Base-by-base conservation (phyloP, 2,113 vertebrate genomes). In the Speoplatyrhinus poulsoni region DNA sequence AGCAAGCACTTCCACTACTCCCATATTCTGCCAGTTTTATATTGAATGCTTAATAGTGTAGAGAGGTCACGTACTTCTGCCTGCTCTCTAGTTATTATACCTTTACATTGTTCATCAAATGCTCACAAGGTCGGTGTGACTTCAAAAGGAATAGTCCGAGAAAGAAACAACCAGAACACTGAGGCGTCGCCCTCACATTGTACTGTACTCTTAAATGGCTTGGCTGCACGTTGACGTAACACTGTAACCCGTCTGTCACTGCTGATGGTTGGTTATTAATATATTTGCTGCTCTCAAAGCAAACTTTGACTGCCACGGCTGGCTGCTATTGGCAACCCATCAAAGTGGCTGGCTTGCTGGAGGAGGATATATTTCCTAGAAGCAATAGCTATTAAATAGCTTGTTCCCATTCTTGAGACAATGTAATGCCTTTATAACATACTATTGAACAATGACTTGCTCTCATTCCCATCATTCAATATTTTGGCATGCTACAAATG, bases 371-470 rank as follows among this genome's bases (percentile, higher is more conserved):
- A 46, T 67, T 55, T 57, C 53, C 46, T 13, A 19, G 60, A 12
- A 76, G 72, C 71, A 75, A 74, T 68, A 76, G 80, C 60, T 46
- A 19, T 19, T 17, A 67, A 62, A 65, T 63, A 56, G 53, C 0
- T 11, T 71, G 68, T 67, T 46, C 65, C 57, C 32, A 62, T 49
- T 46, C n/a, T 47, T 19, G 59, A n/a, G 72, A 57, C 65, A 74
- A 69, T 65, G 67, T 55, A 52, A 60, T 64, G 67, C 69, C 58
- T 80, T 70, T 46, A 26, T 66, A 58, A 71, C 74, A 82, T 67
- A 76, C 60, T 10, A 78, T 67, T 67, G 65, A 82, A 64, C 73
- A 72, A 13, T 36, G 36, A 46, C 15, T 61, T 52, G 9, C 57
- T 69, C 54, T 46, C 69, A 32, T 46, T 53, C 66, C 67, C 54